Conservation (phyloP, 92 coral and sea anemone species). For the Paragorgia papillata region DNA sequence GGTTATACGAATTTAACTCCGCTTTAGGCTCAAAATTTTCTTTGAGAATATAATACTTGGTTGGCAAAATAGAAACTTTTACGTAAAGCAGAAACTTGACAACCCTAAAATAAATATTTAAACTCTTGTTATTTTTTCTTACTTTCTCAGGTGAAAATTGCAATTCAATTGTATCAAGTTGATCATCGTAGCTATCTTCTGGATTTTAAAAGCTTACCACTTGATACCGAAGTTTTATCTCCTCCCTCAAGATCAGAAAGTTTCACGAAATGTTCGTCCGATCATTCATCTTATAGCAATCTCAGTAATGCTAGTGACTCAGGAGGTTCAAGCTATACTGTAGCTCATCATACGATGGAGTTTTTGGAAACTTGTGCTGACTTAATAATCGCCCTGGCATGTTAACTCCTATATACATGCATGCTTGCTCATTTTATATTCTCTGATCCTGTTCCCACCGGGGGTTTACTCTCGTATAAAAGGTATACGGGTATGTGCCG, state of each 20-base stretch:
- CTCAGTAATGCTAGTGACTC: slow-evolving; percentile 70
- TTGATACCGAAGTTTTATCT: slow-evolving; percentile 51
- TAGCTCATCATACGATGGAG: slow-evolving; percentile 85
- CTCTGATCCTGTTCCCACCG: no score
- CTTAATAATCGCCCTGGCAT: slow-evolving; percentile 89
- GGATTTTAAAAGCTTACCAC: slow-evolving; percentile 90
- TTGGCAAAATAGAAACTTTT: no score
- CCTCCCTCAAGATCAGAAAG: slow-evolving; percentile 63
- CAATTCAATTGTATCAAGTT: slow-evolving; percentile 91
- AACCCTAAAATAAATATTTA: no score
- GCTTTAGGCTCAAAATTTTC: no score
- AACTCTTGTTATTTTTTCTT: background rate
- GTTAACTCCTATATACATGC: slow-evolving; percentile 43
- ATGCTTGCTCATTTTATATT: no score
- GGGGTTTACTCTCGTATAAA: no score
- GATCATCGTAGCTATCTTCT: slow-evolving; percentile 92
- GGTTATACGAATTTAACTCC: no score
- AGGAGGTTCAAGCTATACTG: slow-evolving; percentile 54
- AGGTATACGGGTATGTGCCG: no score
- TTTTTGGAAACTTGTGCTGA: slow-evolving; percentile 97
- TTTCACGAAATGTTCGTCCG: slow-evolving; percentile 77
- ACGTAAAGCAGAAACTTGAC: no score
- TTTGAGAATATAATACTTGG: no score
- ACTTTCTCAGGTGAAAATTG: slow-evolving; percentile 76
- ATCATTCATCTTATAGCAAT: slow-evolving; percentile 90